Evolutionary conservation across 2,797 vertebrate species (phyloP).

Genomic region (Oreochromis mossambicus): DNA sequence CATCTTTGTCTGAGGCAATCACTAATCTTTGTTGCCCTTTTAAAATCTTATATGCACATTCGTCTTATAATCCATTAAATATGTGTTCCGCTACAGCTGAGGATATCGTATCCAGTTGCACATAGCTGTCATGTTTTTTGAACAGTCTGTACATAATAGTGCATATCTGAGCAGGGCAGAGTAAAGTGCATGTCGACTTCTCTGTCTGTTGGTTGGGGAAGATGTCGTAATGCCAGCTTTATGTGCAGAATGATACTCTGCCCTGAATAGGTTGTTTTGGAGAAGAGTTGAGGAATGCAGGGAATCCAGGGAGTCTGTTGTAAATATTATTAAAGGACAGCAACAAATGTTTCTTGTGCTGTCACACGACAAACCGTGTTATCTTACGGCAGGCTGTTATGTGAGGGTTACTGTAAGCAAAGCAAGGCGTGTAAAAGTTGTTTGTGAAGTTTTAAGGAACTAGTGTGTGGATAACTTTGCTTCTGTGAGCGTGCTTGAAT

Average conservation of each 20-base stretch:
- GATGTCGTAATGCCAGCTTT: slow-evolving; percentile 16
- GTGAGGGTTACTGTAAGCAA: background rate
- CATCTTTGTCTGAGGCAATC: slow-evolving; percentile 18
- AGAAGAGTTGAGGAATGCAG: slow-evolving; percentile 52
- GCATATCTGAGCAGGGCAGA: background rate
- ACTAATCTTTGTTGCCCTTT: slow-evolving; percentile 36
- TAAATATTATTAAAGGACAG: slow-evolving; percentile 44
- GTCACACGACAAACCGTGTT: background rate
- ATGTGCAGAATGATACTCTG: slow-evolving; percentile 22
- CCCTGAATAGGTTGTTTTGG: slow-evolving; percentile 54
- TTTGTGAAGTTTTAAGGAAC: background rate
- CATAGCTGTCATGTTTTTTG: slow-evolving; percentile 20
- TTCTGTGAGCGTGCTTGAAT: background rate
- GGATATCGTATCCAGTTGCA: background rate
- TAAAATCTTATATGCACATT: slow-evolving; percentile 27
- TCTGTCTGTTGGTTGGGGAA: background rate
- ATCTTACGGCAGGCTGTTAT: background rate
- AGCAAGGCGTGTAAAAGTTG: background rate
- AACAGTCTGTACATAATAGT: slow-evolving; percentile 17
- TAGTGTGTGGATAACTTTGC: background rate
- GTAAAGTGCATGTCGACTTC: background rate
- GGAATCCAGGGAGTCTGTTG: slow-evolving; percentile 50
- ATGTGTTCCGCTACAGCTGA: background rate
- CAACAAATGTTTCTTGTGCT: slow-evolving; percentile 15
- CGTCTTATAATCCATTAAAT: background rate